Percentiles rank a stretch among this genome's conserved stretches.
Evolutionary conservation across 2,888 invertebrate genomes (phyloP).

Genomic region (Schrankia costaestrigalis): DNA sequence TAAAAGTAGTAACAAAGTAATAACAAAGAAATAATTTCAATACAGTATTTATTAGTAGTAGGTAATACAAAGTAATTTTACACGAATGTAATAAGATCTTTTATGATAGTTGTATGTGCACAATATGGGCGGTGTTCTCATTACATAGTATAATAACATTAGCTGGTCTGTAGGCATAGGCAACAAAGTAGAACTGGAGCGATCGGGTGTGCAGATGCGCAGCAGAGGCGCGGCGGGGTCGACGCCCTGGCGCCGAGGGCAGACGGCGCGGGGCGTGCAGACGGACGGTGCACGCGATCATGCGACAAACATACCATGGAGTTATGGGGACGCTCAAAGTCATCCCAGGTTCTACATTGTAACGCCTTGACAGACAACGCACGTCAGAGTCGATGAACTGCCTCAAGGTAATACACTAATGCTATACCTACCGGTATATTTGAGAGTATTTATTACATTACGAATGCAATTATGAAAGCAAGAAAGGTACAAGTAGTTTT

Average conservation of each 20-base stretch:
- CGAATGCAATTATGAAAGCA: too few species aligned
- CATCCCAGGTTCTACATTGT: slow-evolving; percentile 6
- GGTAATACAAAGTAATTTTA: too few species aligned
- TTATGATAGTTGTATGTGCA: slow-evolving; percentile 13
- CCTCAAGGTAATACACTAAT: too few species aligned
- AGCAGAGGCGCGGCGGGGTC: slow-evolving; percentile 27
- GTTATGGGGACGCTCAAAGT: slow-evolving; percentile 14
- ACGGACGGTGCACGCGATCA: slow-evolving; percentile 42
- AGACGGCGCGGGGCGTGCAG: slow-evolving; percentile 31
- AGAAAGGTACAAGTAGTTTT: too few species aligned
- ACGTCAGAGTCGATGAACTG: too few species aligned
- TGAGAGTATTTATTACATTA: too few species aligned
- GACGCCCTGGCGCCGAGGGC: slow-evolving; percentile 18
- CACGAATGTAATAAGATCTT: slow-evolving; percentile 11
- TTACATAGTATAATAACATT: slow-evolving; percentile 22
- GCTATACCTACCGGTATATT: too few species aligned
- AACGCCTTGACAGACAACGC: too few species aligned
- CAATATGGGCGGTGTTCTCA: slow-evolving; percentile 12
- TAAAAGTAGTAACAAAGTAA: too few species aligned
- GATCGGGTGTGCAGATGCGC: slow-evolving; percentile 26
- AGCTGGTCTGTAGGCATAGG: slow-evolving; percentile 13
- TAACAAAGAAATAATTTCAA: too few species aligned
- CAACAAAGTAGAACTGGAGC: slow-evolving; percentile 27
- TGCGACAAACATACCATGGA: slow-evolving; percentile 19
- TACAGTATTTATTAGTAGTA: too few species aligned